Evolutionary conservation across 1,140 invertebrate species (phyloP), one percentile per base, ranked within the genome.

Genomic region (Pseudachorutes palmiensis): DNA sequence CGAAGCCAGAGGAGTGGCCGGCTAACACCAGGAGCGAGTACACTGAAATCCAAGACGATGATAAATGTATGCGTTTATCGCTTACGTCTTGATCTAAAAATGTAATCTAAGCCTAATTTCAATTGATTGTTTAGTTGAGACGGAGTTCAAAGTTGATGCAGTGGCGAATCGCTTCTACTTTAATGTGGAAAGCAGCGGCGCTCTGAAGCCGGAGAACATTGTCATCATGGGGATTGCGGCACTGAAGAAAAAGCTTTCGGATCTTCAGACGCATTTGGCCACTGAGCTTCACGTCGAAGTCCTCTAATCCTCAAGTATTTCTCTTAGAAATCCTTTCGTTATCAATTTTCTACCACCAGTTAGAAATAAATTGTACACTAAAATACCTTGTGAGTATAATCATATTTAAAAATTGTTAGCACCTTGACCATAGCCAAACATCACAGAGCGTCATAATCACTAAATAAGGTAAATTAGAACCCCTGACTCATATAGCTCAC

Each of bases 1-100:
- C 95, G 0, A 98, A 97, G 81, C 94, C 97, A 49, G 95, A 98
- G 78, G 97, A 99, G 81, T 99, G 97, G 97, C 96, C 94, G 0
- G 51, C 51, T 16, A 55, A 55, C 24, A 55, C 51, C 9, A 98
- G 97, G 78, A 97, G 93, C 81, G 95, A 98, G 82, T 96, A 95
- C 78, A 90, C 88, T 58, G 90, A 96, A 80, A 78, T 98, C 16
- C 14, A 14, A 5, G 89, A 91, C 72, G 94, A 98, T 76, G 92
- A 96, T 79, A 87, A 92, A 81, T 87, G 89, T 91, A 82, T 83
- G 83, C n/a, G n/a, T n/a, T n/a, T n/a, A n/a, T n/a, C n/a, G n/a
- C n/a, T n/a, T n/a, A n/a, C n/a, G n/a, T n/a, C 29, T 62, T 24
- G 58, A 60, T 22, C 31, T 14, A 12, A 31, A 14, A 29, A 3